Conservation (phyloP, 2,888 invertebrate genomes). For the Stenchaetothrips biformis region DNA sequence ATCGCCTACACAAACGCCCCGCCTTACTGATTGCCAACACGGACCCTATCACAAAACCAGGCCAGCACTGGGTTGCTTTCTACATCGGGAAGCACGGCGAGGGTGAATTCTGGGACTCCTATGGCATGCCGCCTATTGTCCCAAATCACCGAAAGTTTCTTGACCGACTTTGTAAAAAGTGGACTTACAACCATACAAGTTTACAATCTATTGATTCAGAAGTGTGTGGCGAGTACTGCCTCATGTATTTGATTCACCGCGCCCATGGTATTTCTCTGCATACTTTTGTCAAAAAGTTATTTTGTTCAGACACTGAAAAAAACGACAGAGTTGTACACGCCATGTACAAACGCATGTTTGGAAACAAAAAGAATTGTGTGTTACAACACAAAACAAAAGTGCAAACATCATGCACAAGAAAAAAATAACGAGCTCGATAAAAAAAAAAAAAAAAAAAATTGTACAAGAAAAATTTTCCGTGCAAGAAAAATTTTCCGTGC, state of each 20-base stretch:
- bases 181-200: not conserved
- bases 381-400: not conserved
- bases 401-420: not conserved
- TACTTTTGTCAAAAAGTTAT: not conserved
- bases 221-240: not conserved
- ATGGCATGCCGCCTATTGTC: constrained; percentile 2
- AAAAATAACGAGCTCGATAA: not conserved
- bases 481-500: too few species aligned
- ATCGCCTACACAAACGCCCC: too few species aligned
- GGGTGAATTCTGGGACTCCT: not conserved
- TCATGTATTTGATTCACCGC: not conserved
- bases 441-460: too few species aligned
- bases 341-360: not conserved
- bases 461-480: not conserved
- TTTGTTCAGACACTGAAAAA: not conserved
- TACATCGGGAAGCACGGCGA: not conserved
- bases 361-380: not conserved
- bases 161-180: not conserved
- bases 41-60: not conserved
- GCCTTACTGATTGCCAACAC: too few species aligned
- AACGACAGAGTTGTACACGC: not conserved
- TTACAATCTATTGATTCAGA: not conserved
- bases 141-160: not conserved
- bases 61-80: not conserved
- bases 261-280: not conserved